A percentile compares a stretch with the other conserved stretches of the same genome.
Conservation (phyloP, 92 coral and sea anemone genomes). For the Anthopleura xanthogrammica region DNA sequence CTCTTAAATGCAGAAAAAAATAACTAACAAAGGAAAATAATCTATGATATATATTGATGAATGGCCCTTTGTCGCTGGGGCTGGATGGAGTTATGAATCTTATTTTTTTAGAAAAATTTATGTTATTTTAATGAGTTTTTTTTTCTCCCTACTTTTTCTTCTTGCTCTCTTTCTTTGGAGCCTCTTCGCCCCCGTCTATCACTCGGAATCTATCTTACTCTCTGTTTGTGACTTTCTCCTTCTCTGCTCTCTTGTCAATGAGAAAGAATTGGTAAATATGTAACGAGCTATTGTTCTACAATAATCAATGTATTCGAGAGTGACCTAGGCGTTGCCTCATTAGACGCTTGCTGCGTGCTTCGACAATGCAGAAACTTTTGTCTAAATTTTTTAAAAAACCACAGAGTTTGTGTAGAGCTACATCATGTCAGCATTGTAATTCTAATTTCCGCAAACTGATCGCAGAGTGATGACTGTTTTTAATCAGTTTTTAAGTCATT, state of each 20-base stretch:
- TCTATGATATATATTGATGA: no score
- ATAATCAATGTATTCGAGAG: not conserved
- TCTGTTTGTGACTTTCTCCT: no score
- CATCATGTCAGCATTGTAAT: not conserved
- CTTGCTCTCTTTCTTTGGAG: no score
- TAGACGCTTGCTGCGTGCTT: not conserved
- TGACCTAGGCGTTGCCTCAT: slow-evolving; percentile 3
- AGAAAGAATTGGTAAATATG: not conserved
- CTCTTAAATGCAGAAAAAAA: no score
- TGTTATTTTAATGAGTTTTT: no score
- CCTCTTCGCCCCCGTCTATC: no score
- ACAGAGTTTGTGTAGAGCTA: not conserved
- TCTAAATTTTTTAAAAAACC: not conserved
- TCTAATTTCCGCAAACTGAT: not conserved
- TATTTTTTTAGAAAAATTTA: no score
- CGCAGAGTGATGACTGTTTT: not conserved
- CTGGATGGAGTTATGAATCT: no score
- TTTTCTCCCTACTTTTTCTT: no score
- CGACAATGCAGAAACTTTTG: not conserved
- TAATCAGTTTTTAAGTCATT: not conserved
- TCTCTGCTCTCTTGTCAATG: not conserved
- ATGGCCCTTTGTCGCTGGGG: no score
- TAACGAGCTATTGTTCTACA: not conserved
- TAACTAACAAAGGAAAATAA: no score
- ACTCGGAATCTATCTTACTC: no score